A percentile compares a stretch with the other conserved stretches of the same genome.
Conservation (phyloP, 2,797 vertebrate species). For the Cynopterus sphinx region DNA sequence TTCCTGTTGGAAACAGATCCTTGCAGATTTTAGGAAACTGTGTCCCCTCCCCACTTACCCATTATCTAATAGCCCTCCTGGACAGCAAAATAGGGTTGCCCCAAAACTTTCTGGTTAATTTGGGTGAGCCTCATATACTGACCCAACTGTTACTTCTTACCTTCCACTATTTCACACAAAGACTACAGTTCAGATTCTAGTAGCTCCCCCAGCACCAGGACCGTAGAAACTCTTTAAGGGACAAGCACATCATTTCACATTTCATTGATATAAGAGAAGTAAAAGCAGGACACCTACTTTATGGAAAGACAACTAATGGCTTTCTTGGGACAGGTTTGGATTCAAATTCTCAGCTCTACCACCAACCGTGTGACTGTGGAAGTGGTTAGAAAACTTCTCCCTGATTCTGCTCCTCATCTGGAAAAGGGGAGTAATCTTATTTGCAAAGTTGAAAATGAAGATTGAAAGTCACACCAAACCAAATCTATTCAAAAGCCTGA, state of each 20-base stretch:
- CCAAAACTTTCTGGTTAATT: background rate
- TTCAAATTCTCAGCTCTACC: background rate
- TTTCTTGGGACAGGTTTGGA: accelerated
- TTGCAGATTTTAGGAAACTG: background rate
- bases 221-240: background rate
- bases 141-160: background rate
- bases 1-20: background rate
- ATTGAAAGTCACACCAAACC: background rate
- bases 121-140: background rate
- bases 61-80: background rate
- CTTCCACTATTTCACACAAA: background rate
- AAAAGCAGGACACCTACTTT: background rate
- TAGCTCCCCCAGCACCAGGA: background rate
- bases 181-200: background rate
- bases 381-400: background rate
- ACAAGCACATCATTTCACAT: background rate
- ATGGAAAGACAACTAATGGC: accelerated
- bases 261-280: background rate
- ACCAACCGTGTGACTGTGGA: background rate
- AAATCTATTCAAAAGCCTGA: background rate
- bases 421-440: background rate
- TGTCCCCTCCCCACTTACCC: too few species aligned
- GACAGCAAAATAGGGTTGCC: background rate
- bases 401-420: background rate
- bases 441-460: background rate